Evolutionary conservation across 2,888 invertebrate genomes (phyloP), one percentile per base, ranked within the genome.

Genomic region (Trilocha varians): DNA sequence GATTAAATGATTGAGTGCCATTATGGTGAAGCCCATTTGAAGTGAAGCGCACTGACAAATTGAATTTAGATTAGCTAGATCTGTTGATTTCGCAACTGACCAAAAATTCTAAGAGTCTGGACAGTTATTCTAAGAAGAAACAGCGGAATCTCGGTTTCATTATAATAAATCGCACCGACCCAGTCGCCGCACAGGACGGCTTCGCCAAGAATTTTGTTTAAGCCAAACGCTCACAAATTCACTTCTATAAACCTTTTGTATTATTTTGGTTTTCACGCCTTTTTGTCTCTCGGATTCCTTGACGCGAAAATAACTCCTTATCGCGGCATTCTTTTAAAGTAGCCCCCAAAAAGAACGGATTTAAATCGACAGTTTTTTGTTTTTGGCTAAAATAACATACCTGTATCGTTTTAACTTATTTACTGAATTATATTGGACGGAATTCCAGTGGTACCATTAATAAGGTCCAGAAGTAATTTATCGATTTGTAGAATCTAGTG

Each of bases 111-210:
- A 50, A 72, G 77, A 78, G 70, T 61, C 64, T 55, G 66, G 70
- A 69, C 71, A 68, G 64, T 59, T 78, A 78, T 82, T 80, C 82
- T 75, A 51, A 74, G 77, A 82, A 82, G 66, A 59, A 58, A 53
- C 66, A 58, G 68, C 64, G 75, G 79, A 69, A 77, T 78, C 64
- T 71, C 59, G 51, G 65, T 55, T 74, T 80, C 76, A 77, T 82
- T 79, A 82, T 79, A 82, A 85, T 85, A 85, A 84, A 85, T 84
- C 75, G 67, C 64, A 49, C 62, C 64, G 66, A 64, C 65, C 75
- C 73, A 76, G 69, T 67, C 72, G 79, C 87, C 88, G 82, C 88
- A 88, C 88, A 88, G 78, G 87, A 80, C 71, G 84, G 79, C 78
- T 71, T 68, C 78, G 82, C 80, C 45, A 80, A 75, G 82, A 84